Base-by-base conservation (phyloP, 2,888 invertebrate genomes). In the Drosophila mulleri region DNA sequence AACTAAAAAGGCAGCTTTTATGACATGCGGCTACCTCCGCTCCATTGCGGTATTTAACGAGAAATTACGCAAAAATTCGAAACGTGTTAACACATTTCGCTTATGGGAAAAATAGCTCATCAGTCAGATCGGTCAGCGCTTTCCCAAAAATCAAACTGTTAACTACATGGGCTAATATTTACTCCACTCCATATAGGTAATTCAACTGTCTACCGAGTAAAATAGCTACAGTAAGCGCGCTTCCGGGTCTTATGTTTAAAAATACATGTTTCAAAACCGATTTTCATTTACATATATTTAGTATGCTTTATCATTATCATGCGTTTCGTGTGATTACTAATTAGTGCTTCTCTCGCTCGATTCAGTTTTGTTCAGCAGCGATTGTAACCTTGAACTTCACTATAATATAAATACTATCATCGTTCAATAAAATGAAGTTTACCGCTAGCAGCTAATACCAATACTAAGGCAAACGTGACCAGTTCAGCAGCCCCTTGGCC, bases 381-480 rank as follows among this genome's bases (percentile, higher is more conserved):
- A 35, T 57, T 12, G 23, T 50, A 50, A 59, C 84, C 84, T 83
- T 84, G 84, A 84, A 84, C 84, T 84, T 84, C 84, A 88, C 57
- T 61, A 57, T 62, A 44, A 50, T 61, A 53, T 52, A 39, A 50
- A 73, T 50, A 65, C 67, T 67, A 39, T 48, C 63, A 59, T 60
- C 54, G 35, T 39, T 48, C 52, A 23, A 54, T 60, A 64, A 58
- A 59, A 64, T 47, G 16, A 54, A 26, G 58, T 61, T 66, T 62
- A 80, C 80, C 80, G 80, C 67, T 80, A 80, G 52, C n/a, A 74
- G 35, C 42, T 62, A 41, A 54, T 39, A 26, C 65, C 6, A 23
- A 63, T 23, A 53, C 52, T 39, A 35, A 20, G 18, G 12, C 29
- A 14, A 44, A 58, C 29, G 41, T 16, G 44, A 41, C 61, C 37